Percentiles rank a stretch among this genome's conserved stretches.
These are phyloP conservation scores for Sebastes aleutianus DNA, from an alignment of 2,797 vertebrate genomes.

Conservation along the genomic window DNA sequence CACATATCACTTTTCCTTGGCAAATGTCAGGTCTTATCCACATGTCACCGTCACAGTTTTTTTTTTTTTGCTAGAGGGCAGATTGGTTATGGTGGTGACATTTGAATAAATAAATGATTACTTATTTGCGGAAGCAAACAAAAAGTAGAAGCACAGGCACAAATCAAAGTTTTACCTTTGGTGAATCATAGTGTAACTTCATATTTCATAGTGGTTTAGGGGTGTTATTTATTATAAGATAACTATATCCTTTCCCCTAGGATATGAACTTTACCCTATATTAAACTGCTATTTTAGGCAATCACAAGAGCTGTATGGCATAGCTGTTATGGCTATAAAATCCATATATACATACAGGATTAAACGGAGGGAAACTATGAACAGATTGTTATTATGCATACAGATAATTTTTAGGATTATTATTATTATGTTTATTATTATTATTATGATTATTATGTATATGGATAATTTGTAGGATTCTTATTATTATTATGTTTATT, in stretches of 20 bases:
- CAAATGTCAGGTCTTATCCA: constrained; percentile 47
- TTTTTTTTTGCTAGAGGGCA: constrained; percentile 11
- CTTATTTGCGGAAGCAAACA: constrained; percentile 10
- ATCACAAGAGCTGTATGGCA: constrained; percentile 17
- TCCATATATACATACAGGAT: neutral
- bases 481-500: too few species aligned
- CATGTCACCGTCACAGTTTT: neutral
- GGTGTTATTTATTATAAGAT: too few species aligned
- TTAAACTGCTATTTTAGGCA: constrained; percentile 41
- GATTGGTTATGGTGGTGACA: constrained; percentile 27
- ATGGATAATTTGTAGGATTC: rapidly evolving
- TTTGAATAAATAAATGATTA: constrained; percentile 35
- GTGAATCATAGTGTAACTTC: neutral
- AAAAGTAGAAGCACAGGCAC: neutral
- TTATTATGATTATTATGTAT: too few species aligned
- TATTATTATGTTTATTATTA: too few species aligned
- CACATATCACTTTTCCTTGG: constrained; percentile 24
- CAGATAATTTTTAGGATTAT: too few species aligned
- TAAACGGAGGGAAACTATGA: too few species aligned
- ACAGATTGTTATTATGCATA: too few species aligned
- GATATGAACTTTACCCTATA: constrained; percentile 41
- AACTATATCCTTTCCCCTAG: neutral
- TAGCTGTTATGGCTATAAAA: constrained; percentile 3
- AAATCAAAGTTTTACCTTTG: neutral
- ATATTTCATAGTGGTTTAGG: neutral